phyloP scores from a whole-genome alignment of 2,113 vertebrate species.

The Ramphastos sulfuratus region DNA sequence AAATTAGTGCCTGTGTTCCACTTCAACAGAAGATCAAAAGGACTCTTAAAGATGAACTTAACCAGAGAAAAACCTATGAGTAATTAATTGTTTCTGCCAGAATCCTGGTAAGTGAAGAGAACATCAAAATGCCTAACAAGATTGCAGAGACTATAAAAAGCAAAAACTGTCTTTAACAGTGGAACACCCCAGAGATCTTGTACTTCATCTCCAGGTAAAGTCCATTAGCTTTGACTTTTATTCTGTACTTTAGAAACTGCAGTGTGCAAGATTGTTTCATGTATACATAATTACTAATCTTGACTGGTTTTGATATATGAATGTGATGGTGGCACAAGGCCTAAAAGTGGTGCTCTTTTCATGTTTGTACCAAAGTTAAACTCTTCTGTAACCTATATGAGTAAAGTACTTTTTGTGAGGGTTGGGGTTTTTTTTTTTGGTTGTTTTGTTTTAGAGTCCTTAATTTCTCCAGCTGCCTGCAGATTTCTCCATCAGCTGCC shows the following conservation, averaged over 20 bases:
- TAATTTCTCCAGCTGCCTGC: not conserved
- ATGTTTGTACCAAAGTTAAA: not conserved
- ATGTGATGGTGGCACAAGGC: not conserved
- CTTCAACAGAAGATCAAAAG: not conserved
- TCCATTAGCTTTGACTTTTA: not conserved
- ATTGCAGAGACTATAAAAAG: not conserved
- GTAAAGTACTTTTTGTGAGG: not conserved
- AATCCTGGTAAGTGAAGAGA: not conserved
- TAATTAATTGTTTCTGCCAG: not conserved
- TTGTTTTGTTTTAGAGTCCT: not conserved
- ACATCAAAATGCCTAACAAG: not conserved
- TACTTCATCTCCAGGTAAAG: not conserved
- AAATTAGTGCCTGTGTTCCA: not conserved
- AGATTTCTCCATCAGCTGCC: not conserved
- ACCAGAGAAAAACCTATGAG: not conserved
- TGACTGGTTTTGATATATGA: not conserved
- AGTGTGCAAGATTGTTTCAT: not conserved
- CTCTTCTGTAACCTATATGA: not conserved
- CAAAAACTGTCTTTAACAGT: not conserved
- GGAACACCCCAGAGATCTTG: not conserved
- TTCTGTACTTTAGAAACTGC: not conserved
- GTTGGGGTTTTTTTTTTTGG: not conserved
- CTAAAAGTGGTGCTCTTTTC: not conserved
- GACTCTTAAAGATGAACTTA: not conserved
- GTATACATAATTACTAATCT: not conserved